Conservation (phyloP, 2,113 vertebrate species). For the Echinops telfairi region DNA sequence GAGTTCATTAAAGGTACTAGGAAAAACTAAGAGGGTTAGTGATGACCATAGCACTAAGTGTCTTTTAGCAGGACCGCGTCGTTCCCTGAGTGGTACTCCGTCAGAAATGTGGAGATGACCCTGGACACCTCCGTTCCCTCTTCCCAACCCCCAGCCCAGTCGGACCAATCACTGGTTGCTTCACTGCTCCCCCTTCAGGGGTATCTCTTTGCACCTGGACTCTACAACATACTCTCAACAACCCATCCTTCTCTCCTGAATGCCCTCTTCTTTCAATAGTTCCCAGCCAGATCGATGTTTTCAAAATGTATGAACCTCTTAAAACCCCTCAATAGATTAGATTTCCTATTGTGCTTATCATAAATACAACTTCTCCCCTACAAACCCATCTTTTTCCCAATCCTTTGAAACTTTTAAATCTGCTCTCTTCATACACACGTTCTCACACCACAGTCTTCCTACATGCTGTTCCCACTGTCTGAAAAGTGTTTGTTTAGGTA, state of each 20-base stretch:
- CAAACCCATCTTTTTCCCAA: background rate
- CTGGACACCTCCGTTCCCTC: background rate
- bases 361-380: background rate
- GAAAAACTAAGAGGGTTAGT: background rate
- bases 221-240: background rate
- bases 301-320: background rate
- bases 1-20: background rate
- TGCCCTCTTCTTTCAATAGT: background rate
- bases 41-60: background rate
- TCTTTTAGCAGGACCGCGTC: accelerated
- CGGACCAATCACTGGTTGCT: too few species aligned
- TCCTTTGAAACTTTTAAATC: too few species aligned
- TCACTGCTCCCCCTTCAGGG: too few species aligned
- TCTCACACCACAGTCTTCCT: background rate
- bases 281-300: background rate
- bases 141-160: background rate
- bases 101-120: background rate
- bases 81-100: background rate
- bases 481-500: background rate
- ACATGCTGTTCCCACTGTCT: background rate
- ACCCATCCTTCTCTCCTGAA: background rate
- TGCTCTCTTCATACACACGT: background rate
- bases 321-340: background rate
- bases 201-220: background rate
- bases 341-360: background rate